Base-by-base conservation (phyloP, 2,113 vertebrate genomes). In the Triplophysa siluroides region DNA sequence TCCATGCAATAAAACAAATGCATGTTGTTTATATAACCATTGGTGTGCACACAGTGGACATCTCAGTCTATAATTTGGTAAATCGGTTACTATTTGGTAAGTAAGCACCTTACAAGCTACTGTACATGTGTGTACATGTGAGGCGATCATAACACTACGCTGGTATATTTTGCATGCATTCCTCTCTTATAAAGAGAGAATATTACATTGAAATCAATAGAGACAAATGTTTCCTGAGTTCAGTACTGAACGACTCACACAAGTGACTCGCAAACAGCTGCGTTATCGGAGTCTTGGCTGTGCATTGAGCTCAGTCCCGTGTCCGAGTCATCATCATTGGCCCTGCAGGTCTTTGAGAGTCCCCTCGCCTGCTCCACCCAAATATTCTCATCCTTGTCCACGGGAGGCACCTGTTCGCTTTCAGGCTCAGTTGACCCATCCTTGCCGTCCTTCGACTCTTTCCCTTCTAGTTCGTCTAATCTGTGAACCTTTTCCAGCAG, bases 241-340 rank as follows among this genome's bases (percentile, higher is more conserved):
- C 33, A 77, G 79, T 23, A 19, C 11, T n/a, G 38, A 75, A 73
- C 19, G 33, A 50, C 10, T 70, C 94, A 99, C 4, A 99, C 96
- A 0, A 98, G 93, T 0, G 97, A 98, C 84, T 99, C 97, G 43
- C 94, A 97, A 61, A 96, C 94, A 0, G 94, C 94, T 0, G 91
- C 73, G 23, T 95, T 96, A 88, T 98, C 97, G 0, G 97, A 98
- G 90, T 99, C 97, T 88, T 98, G 97, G 87, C 97, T 99, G 91
- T 99, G 96, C 97, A 99, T 98, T 24, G 97, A 98, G 85, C 97
- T 99, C 87, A 99, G 89, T 0, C 97, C 97, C 0, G 97, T 99
- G 86, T 99, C 97, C 12, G 97, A 99, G 86, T 99, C 97, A 86
- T 98, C 97, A 41, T 95, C 96, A 58, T 96, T 95, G 4, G 90